These are phyloP conservation scores for Entomyzon cyanotis DNA, from an alignment of 2,113 vertebrate genomes.

Conservation along the genomic window DNA sequence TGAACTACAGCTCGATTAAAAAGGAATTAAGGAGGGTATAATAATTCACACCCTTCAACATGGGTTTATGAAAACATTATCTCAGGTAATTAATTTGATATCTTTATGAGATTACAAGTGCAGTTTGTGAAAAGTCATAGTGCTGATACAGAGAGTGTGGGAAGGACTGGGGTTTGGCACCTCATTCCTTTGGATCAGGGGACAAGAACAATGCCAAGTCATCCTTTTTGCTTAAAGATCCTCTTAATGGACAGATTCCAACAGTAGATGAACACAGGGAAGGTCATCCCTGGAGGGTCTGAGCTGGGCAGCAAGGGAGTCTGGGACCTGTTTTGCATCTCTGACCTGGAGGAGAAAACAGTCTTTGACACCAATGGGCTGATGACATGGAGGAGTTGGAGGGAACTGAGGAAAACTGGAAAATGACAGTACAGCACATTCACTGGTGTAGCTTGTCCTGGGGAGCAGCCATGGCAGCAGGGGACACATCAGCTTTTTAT, in stretches of 20 bases:
- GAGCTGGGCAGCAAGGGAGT: not conserved
- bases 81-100: conserved; percentile 35
- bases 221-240: not conserved
- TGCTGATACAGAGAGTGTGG: not conserved
- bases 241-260: not conserved
- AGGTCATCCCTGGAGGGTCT: not conserved
- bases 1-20: not conserved
- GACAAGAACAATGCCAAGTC: not conserved
- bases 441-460: not conserved
- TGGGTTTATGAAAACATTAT: not conserved
- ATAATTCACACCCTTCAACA: conserved; percentile 18
- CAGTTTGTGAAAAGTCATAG: not conserved
- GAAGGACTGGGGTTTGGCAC: not conserved
- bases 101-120: conserved; percentile 5
- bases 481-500: not conserved
- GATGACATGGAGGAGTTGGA: not conserved
- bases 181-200: not conserved
- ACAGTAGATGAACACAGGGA: not conserved
- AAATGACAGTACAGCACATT: not conserved
- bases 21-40: conserved; percentile 1
- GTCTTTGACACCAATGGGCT: not conserved
- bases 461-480: not conserved
- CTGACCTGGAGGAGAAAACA: not conserved
- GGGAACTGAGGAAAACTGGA: not conserved
- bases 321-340: not conserved